phyloP scores from a whole-genome alignment of 2,888 invertebrate genomes.

The Cabera pusaria region DNA sequence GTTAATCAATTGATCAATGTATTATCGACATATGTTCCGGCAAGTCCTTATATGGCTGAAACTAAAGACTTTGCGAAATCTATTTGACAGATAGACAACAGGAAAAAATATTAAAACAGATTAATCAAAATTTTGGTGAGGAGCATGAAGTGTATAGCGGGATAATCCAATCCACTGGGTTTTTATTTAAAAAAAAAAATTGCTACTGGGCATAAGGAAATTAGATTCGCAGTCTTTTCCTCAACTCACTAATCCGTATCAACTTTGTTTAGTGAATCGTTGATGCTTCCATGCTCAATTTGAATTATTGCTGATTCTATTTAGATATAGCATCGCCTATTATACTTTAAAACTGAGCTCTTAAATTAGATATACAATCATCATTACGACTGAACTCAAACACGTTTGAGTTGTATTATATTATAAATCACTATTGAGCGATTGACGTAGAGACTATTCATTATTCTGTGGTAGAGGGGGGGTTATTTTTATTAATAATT shows the following conservation, averaged over 20 bases:
- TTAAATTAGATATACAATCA: constrained; percentile 13
- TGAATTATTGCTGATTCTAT: no score
- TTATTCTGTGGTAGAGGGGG: no score
- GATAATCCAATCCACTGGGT: constrained; percentile 63
- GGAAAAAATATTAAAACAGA: constrained; percentile 65
- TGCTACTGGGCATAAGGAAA: constrained; percentile 42
- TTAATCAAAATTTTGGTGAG: constrained; percentile 46
- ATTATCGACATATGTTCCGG: constrained; percentile 1
- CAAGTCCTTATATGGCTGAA: no score
- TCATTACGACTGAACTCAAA: constrained; percentile 37
- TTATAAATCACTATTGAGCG: constrained; percentile 36
- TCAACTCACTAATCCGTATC: constrained; percentile 1
- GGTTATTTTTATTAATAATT: constrained; percentile 25
- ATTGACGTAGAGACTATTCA: constrained; percentile 46
- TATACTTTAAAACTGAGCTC: background rate
- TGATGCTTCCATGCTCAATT: background rate
- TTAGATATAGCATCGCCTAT: background rate
- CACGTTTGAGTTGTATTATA: background rate
- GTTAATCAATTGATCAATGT: no score
- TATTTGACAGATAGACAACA: constrained; percentile 1
- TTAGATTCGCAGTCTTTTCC: constrained; percentile 11
- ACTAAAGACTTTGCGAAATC: no score
- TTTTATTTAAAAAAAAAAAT: constrained; percentile 39
- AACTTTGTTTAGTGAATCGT: background rate
- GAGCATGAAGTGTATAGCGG: constrained; percentile 51